These are phyloP conservation scores for Acleris holmiana DNA, from an alignment of 2,888 invertebrate genomes.

Conservation along the genomic window DNA sequence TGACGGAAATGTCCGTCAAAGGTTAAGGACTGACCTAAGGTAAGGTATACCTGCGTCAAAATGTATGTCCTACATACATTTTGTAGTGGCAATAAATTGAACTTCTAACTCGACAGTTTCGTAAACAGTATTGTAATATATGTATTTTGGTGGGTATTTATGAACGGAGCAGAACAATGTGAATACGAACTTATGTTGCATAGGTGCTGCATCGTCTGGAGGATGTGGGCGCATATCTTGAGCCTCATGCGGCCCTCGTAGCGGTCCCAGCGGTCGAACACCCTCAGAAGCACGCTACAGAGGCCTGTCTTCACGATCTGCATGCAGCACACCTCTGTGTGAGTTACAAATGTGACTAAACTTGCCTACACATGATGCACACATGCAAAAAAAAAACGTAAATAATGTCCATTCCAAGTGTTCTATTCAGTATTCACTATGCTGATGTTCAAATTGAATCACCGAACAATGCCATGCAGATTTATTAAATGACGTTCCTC, in stretches of 20 bases:
- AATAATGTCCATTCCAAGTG: conserved; percentile 42
- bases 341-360: conserved; percentile 74
- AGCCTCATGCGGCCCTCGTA: conserved; percentile 86
- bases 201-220: conserved; percentile 85
- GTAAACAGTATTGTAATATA: too few relatives aligned
- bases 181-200: conserved; percentile 85
- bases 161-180: neutral
- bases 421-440: conserved; percentile 21
- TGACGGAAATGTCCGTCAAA: too few relatives aligned
- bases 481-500: conserved; percentile 34
- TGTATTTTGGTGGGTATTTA: too few relatives aligned
- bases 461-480: conserved; percentile 29
- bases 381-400: conserved; percentile 52
- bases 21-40: too few relatives aligned
- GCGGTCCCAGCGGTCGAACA: conserved; percentile 87
- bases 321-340: conserved; percentile 86
- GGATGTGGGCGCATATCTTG: conserved; percentile 85
- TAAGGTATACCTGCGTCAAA: too few relatives aligned
- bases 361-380: conserved; percentile 54
- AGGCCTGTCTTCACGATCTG: conserved; percentile 86
- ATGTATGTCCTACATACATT: too few relatives aligned
- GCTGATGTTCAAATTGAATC: conserved; percentile 12
- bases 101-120: too few relatives aligned
- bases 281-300: conserved; percentile 82
- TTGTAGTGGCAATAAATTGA: too few relatives aligned